These are phyloP conservation scores for Lamprotornis superbus DNA, from an alignment of 2,113 vertebrate genomes.

Conservation along the genomic window DNA sequence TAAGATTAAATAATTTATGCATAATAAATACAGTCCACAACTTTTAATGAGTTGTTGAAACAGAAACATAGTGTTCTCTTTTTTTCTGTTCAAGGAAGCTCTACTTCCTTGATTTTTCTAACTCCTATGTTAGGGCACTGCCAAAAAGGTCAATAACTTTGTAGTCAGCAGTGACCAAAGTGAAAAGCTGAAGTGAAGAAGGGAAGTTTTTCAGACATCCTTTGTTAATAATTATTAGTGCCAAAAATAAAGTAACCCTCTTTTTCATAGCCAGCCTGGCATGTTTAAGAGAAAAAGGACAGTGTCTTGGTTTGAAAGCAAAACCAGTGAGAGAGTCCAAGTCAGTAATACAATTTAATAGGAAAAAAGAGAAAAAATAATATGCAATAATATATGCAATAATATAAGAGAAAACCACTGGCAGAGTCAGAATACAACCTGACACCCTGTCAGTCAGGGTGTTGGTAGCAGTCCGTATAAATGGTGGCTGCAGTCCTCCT, in stretches of 20 bases:
- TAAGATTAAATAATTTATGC: background rate
- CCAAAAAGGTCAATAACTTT: background rate
- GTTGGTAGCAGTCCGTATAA: too few relatives aligned
- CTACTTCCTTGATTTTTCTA: background rate
- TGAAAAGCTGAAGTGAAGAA: background rate
- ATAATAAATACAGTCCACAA: background rate
- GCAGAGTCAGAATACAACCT: too few relatives aligned
- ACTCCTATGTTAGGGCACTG: background rate
- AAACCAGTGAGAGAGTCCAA: too few relatives aligned
- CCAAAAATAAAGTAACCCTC: background rate
- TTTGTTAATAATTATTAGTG: background rate
- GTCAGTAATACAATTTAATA: too few relatives aligned
- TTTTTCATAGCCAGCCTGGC: background rate
- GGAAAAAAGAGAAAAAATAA: too few relatives aligned
- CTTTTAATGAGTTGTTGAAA: background rate
- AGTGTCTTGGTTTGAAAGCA: too few relatives aligned
- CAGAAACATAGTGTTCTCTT: background rate
- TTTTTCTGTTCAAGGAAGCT: background rate
- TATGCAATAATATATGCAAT: too few relatives aligned
- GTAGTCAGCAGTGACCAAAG: background rate
- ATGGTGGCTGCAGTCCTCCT: too few relatives aligned
- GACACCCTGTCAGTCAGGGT: too few relatives aligned
- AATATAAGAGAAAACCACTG: too few relatives aligned
- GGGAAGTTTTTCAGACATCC: background rate
- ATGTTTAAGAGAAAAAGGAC: background rate